Evolutionary conservation across 2,113 vertebrate genomes (phyloP), one percentile per base, ranked within the genome.

Genomic region (Mellivora capensis): DNA sequence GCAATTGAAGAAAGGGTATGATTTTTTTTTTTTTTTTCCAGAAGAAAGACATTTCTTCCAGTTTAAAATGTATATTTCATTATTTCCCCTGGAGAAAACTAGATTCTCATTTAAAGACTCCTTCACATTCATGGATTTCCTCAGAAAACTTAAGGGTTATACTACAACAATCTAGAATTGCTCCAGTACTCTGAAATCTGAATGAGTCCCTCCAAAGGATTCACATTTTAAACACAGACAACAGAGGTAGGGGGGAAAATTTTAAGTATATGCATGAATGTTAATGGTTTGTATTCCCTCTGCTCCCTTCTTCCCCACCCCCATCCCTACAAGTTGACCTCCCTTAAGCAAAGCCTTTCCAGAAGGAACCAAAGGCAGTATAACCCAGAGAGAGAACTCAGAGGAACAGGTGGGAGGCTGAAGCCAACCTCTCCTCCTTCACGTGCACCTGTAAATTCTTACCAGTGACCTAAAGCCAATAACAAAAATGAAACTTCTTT

Each of bases 121-220:
- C 20, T 49, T 89, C 31, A 88, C 29, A 84, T 42, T 76, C 69
- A 80, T 44, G 15, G 62, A 72, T 77, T 94, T 64, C 76, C 93
- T 59, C 85, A 59, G 69, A 96, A 93, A 83, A 74, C 37, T 64
- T 64, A 67, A 23, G 77, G n/a, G 85, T 93, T 21, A 91, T 37
- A 87, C 49, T 52, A 52, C 4, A 77, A 27, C 67, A 31, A 47
- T 64, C 42, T 42, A 93, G 14, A 82, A 89, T 27, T 77, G 14
- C 82, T 64, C 47, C 11, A 90, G 69, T 29, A 87, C 7, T 3
- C 52, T 82, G 86, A 93, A 87, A 88, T 86, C 91, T 81, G 67
- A 96, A 42, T 23, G 61, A 83, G 44, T 93, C 31, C 95, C 81
- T 82, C 59, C 87, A 90, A 84, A 71, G 47, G 47, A 97, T 77